Evolutionary conservation across 2,797 vertebrate species (phyloP), one percentile per base, ranked within the genome.

Genomic region (Leucoraja ocellata): DNA sequence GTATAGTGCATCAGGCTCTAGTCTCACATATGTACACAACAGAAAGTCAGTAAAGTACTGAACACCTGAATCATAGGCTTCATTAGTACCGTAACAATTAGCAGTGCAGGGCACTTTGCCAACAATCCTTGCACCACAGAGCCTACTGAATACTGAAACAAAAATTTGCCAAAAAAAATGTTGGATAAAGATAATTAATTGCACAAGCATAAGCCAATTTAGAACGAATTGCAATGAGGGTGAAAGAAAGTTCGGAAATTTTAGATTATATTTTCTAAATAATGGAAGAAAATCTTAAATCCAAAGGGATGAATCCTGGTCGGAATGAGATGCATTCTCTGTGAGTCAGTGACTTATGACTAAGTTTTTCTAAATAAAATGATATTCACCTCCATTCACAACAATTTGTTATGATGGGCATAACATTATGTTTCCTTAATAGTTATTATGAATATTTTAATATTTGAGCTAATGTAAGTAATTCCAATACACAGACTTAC

Each of bases 401-500:
- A 68, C 13, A 65, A 65, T 68, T 18, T 16, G 32, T 88, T 18
- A 32, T 32, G 2, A 36, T 65, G 84, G n/a, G 7, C 61, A 88
- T 28, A 68, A 36, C 6, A 88, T 36, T 65, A n/a, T 13, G 84
- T 36, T 68, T 36, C 14, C 16, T 88, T 68, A 21, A 68, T 36
- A 28, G 58, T 86, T 21, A 65, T 28, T 14, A 32, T 61, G 81
- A 84, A 16, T 88, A 32, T 68, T 88, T 88, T 36, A 65, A 23
- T 32, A 10, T 68, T 65, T 6, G 36, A 54, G 54, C 83, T 63
- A 63, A 16, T 39, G 77, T 25, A 78, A 73, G 46, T 16, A 54
- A 68, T 32, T 28, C 28, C 36, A 73, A 58, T 39, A 25, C 2
- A 79, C 73, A 93, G 14, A 93, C 98, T 97, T 97, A 99, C 99